Conservation (phyloP, 1,140 invertebrate genomes). For the Hycleus phaleratus region DNA sequence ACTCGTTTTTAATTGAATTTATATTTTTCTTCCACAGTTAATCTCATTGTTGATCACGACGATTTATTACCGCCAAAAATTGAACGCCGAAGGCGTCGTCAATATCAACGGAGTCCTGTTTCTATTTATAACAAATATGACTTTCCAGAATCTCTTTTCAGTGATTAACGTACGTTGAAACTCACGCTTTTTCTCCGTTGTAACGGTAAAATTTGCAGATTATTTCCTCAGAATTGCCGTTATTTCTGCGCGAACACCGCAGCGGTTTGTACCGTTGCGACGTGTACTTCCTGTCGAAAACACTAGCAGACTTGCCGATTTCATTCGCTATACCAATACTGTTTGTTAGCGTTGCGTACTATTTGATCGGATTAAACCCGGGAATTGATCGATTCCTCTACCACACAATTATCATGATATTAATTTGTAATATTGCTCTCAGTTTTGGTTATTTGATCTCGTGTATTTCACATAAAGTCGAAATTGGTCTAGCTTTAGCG, state of each 20-base stretch:
- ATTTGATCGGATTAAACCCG: constrained; percentile 75
- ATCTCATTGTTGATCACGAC: constrained; percentile 78
- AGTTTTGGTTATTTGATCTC: constrained; percentile 94
- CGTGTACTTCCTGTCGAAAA: constrained; percentile 90
- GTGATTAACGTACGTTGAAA: constrained; percentile 72
- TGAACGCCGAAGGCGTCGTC: constrained; percentile 83
- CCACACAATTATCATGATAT: constrained; percentile 61
- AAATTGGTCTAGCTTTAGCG: constrained; percentile 80
- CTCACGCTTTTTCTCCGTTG: background rate
- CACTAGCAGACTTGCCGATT: constrained; percentile 76
- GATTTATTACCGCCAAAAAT: constrained; percentile 78
- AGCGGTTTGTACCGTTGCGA: constrained; percentile 90
- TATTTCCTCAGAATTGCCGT: constrained; percentile 83
- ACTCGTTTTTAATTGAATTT: background rate
- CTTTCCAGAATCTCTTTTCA: constrained; percentile 84
- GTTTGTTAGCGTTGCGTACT: constrained; percentile 82
- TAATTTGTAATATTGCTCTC: constrained; percentile 84
- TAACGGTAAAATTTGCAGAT: constrained; percentile 53
- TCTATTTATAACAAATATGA: constrained; percentile 87
- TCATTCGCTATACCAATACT: constrained; percentile 74
- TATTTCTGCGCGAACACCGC: constrained; percentile 85
- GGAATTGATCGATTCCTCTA: constrained; percentile 65
- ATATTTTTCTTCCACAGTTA: constrained; percentile 52
- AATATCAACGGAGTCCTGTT: constrained; percentile 96
- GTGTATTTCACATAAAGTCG: constrained; percentile 68